Evolutionary conservation across 1,140 invertebrate genomes (phyloP).

Genomic region (Platyscapa corneri): DNA sequence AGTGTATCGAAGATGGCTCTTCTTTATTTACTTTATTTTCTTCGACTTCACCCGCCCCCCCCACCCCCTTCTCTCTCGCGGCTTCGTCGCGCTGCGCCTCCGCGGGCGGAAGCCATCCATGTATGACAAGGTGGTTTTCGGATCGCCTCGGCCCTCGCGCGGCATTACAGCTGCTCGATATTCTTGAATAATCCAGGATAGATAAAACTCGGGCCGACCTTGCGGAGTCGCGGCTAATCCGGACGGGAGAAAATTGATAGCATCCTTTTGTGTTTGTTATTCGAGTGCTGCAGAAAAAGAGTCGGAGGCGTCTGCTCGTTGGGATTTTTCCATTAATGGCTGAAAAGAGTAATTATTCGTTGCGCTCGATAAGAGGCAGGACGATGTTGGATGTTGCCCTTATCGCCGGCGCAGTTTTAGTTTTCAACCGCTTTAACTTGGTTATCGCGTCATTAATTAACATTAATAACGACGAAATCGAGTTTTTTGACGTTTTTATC

Average conservation of each 20-base stretch:
- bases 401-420: not conserved
- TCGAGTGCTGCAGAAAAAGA: not conserved
- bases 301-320: not conserved
- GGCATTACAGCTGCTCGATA: too few species aligned
- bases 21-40: not conserved
- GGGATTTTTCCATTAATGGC: not conserved
- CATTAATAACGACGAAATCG: not conserved
- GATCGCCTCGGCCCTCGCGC: not conserved
- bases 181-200: too few species aligned
- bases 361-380: too few species aligned
- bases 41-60: too few species aligned
- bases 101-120: too few species aligned
- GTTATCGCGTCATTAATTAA: not conserved
- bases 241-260: not conserved
- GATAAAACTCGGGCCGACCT: too few species aligned
- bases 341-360: too few species aligned
- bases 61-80: too few species aligned
- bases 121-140: not conserved
- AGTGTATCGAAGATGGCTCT: not conserved
- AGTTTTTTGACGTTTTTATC: not conserved
- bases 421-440: not conserved
- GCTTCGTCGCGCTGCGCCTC: too few species aligned
- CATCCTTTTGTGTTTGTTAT: not conserved
- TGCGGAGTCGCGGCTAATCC: too few species aligned
- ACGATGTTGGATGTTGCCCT: not conserved